Evolutionary conservation across 2,888 invertebrate genomes (phyloP).

Genomic region (Atethmia centrago): DNA sequence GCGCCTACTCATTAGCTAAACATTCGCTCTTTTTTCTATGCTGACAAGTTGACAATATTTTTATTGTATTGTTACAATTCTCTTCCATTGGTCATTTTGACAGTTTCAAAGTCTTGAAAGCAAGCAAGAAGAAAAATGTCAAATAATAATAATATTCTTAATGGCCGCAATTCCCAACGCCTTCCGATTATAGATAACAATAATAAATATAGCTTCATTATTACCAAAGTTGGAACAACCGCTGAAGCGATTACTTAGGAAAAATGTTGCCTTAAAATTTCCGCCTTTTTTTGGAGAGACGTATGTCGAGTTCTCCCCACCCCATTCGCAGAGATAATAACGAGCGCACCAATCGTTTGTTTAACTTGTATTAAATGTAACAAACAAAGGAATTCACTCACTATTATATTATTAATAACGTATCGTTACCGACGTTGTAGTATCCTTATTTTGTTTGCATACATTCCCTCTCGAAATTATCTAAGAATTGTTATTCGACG

Average conservation of each 20-base stretch:
- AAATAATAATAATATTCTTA: neutral
- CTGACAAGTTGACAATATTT: neutral
- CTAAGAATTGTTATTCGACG: conserved; percentile 10
- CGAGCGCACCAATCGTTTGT: conserved; percentile 10
- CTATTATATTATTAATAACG: conserved; percentile 35
- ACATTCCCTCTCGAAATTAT: conserved; percentile 13
- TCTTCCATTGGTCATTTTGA: neutral
- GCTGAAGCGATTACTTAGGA: conserved; percentile 23
- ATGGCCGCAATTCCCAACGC: too few species aligned
- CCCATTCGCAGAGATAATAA: conserved; percentile 5
- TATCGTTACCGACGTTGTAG: conserved; percentile 5
- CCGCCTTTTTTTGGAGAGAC: conserved; percentile 5
- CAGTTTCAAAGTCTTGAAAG: neutral
- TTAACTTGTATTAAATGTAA: conserved; percentile 41
- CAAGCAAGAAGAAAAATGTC: neutral
- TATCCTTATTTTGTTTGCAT: conserved; percentile 2
- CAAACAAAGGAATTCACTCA: conserved; percentile 32
- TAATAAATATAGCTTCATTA: neutral
- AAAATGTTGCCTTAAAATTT: conserved; percentile 15
- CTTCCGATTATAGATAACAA: neutral
- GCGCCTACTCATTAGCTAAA: neutral
- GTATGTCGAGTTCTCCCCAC: neutral
- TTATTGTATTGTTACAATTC: neutral
- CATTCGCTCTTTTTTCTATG: neutral
- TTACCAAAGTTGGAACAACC: conserved; percentile 12